A percentile compares a stretch with the other conserved stretches of the same genome.
Evolutionary conservation across 2,888 invertebrate species (phyloP).

Genomic region (Celastrina argiolus): DNA sequence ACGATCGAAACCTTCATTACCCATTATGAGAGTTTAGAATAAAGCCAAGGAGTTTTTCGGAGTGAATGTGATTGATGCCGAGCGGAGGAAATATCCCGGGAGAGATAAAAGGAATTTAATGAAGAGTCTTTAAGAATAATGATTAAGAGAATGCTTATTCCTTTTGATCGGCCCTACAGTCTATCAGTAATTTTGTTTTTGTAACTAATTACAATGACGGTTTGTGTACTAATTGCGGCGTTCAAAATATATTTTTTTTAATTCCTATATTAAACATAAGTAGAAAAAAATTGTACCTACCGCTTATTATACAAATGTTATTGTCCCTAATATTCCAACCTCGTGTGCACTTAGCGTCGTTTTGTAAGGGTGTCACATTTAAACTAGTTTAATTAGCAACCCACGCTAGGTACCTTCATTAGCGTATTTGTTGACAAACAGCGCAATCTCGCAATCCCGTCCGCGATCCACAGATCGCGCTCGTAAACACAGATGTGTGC

Average conservation of each 20-base stretch:
- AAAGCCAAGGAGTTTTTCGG: constrained; percentile 77
- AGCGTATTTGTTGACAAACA: constrained; percentile 78
- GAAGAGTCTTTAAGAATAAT: constrained; percentile 78
- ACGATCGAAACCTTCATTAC: constrained; percentile 75
- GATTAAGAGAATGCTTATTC: constrained; percentile 77
- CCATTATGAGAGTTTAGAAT: constrained; percentile 79
- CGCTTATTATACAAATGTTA: background rate
- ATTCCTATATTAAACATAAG: background rate
- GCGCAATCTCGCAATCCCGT: constrained; percentile 59
- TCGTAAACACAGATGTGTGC: constrained; percentile 28
- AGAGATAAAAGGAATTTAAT: constrained; percentile 78
- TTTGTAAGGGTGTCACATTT: constrained; percentile 77
- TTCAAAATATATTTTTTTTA: background rate
- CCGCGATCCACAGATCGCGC: constrained; percentile 51
- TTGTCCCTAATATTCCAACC: constrained; percentile 62
- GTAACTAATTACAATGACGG: constrained; percentile 42
- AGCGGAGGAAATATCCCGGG: constrained; percentile 73
- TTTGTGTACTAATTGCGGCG: background rate
- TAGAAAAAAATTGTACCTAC: background rate
- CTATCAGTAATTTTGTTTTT: constrained; percentile 69
- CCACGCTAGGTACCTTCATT: constrained; percentile 77
- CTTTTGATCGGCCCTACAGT: constrained; percentile 69
- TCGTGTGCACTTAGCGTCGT: constrained; percentile 67
- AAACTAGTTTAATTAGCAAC: constrained; percentile 78
- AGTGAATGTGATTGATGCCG: constrained; percentile 77